Base-by-base conservation (phyloP, 2,888 invertebrate genomes). In the Halictus quadricinctus region DNA sequence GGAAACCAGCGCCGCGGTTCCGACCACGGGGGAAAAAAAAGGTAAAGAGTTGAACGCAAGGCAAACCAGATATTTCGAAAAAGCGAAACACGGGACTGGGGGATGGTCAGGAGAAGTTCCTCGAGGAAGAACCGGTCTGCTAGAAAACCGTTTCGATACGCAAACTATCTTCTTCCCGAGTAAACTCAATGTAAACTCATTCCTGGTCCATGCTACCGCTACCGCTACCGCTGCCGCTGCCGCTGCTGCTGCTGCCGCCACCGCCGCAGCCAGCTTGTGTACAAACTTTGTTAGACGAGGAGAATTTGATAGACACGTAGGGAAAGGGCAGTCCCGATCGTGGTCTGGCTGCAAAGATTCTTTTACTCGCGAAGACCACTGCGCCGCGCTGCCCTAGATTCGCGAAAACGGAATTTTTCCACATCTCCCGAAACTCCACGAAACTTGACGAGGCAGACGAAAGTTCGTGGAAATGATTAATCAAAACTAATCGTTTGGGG, bases 131-230 rank as follows among this genome's bases (percentile, higher is more conserved):
- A 18, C 58, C 72, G 64, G 41, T 21, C 41, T 12, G 18, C 41
- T 41, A 12, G 70, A 43, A 43, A n/a, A 43, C n/a, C 43, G 70
- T 60, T 70, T 29, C 76, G 78, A 84, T 78, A 86, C 77, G 76
- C 75, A 84, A 86, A 85, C 79, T 79, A 81, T 81, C 84, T 70
- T 79, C 77, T 76, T 74, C 50, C 41, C 76, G 46, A 69, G 76
- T 41, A 86, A 84, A 85, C 76, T 85, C 76, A n/a, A 74, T 76
- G 85, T 74, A 79, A 86, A 85, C 79, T 85, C 76, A 54, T 84
- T 79, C 41, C 79, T 25, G 70, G 12, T 25, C 29, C 29, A 36
- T 5, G 36, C 36, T 5, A 5, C 36, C 36, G 36, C 36, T 36
- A 1, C 36, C 36, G 36, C 36, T 36, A 2, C 36, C 2, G 36